phyloP scores from a whole-genome alignment of 1,140 invertebrate species.

The Acromyrmex echinatior region DNA sequence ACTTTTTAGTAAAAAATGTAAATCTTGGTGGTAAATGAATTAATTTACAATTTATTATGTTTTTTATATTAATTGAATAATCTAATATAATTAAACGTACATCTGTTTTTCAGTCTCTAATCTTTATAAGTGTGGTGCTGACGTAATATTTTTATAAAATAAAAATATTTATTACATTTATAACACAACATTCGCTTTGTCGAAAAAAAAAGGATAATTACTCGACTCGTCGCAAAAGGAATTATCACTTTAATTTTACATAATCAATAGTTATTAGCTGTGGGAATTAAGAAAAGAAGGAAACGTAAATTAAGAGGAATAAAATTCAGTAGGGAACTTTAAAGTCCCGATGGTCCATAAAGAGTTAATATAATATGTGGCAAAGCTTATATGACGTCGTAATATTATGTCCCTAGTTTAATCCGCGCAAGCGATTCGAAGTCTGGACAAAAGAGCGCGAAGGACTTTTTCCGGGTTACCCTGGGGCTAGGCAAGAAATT shows the following conservation, averaged over 20 bases:
- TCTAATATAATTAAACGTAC: background rate
- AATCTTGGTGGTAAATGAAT: background rate
- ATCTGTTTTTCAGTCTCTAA: background rate
- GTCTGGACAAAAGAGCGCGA: conserved; percentile 37
- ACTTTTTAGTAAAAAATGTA: background rate
- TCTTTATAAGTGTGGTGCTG: background rate
- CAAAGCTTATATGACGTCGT: conserved; percentile 56
- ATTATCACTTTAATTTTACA: background rate
- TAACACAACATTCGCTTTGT: too few species aligned
- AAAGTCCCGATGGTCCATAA: conserved; percentile 32
- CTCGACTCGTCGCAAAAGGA: background rate
- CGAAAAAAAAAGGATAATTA: too few species aligned
- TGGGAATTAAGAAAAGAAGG: background rate
- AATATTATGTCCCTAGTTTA: conserved; percentile 57
- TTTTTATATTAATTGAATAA: background rate
- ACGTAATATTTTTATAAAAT: background rate
- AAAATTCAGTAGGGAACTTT: background rate
- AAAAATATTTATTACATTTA: conserved; percentile 6
- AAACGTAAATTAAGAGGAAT: conserved; percentile 16
- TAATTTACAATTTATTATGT: background rate
- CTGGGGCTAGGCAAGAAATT: conserved; percentile 72
- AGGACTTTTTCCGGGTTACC: conserved; percentile 49
- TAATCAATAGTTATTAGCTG: background rate
- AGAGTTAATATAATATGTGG: conserved; percentile 30
- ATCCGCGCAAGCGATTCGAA: conserved; percentile 41